These are phyloP conservation scores for Nanorana parkeri DNA, from an alignment of 2,113 vertebrate species.

Conservation along the genomic window DNA sequence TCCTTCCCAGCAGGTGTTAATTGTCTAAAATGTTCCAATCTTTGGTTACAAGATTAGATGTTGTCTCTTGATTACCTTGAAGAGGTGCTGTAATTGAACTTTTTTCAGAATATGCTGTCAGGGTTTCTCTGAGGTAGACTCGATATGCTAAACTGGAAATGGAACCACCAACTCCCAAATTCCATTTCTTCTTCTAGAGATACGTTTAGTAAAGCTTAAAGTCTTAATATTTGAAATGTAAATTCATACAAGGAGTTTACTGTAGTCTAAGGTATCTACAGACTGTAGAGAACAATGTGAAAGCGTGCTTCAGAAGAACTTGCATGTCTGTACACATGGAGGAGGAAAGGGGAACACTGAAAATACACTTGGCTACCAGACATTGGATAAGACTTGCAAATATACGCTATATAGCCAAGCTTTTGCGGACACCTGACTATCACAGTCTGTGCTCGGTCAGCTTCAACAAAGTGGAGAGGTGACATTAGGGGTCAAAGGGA, in stretches of 20 bases:
- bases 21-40: slow-evolving; percentile 30
- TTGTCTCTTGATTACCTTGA: slow-evolving; percentile 3
- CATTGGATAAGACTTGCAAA: no score
- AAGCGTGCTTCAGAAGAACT: no score
- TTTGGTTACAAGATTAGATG: slow-evolving; percentile 14
- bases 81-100: slow-evolving; percentile 11
- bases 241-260: neutral
- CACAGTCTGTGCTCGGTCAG: no score
- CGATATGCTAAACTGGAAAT: neutral
- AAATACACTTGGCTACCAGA: no score
- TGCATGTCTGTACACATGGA: no score
- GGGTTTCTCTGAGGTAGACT: neutral
- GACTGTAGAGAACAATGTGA: no score
- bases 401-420: no score
- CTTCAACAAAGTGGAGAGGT: no score
- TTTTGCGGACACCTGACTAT: no score
- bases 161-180: neutral
- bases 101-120: neutral
- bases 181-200: neutral
- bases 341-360: no score
- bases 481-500: no score
- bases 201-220: neutral
- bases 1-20: slow-evolving; percentile 14
- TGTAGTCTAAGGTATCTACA: neutral
- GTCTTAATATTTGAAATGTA: neutral